Base-by-base conservation (phyloP, 2,888 invertebrate species). In the Stenurella melanura region DNA sequence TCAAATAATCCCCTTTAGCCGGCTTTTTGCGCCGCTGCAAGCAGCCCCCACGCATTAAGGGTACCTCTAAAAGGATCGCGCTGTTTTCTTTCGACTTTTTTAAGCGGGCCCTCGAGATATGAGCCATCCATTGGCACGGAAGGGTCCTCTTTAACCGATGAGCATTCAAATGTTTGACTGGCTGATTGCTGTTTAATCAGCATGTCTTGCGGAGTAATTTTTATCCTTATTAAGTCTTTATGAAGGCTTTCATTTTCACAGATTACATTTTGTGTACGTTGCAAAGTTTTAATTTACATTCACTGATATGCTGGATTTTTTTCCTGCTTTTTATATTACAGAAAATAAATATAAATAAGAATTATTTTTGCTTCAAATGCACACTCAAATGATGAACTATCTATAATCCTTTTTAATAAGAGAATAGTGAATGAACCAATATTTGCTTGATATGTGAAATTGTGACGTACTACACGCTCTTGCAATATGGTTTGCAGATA, bases 181-280 rank as follows among this genome's bases (percentile, higher is more conserved):
- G 85, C 77, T 86, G 88, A 87, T 87, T 88, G 88, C 87, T 87
- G 86, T 88, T 87, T 88, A 88, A 88, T 88, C 88, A 88, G 87
- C 87, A 87, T 86, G 87, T 87, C 87, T 87, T 83, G 85, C 84
- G 85, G 85, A 86, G 86, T 88, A 87, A 88, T 88, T 88, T 88
- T 88, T 87, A 88, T 88, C 87, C 87, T 87, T 86, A 88, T 88
- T 87, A 87, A 86, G 84, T 79, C 83, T 81, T 80, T 80, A 80
- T 80, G 73, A 76, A 79, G 81, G 83, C 78, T 80, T 66, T 80
- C 84, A 78, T 84, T 83, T 79, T 80, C 80, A 75, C 82, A 81
- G 85, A 86, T 86, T 86, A 85, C 80, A 85, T 86, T 85, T 85
- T 83, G 85, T 84, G 82, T 84, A 81, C 83, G 80, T 81, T 79